A percentile compares a stretch with the other conserved stretches of the same genome.
Conservation (phyloP, 2,797 vertebrate genomes). For the Caiman crocodilus region DNA sequence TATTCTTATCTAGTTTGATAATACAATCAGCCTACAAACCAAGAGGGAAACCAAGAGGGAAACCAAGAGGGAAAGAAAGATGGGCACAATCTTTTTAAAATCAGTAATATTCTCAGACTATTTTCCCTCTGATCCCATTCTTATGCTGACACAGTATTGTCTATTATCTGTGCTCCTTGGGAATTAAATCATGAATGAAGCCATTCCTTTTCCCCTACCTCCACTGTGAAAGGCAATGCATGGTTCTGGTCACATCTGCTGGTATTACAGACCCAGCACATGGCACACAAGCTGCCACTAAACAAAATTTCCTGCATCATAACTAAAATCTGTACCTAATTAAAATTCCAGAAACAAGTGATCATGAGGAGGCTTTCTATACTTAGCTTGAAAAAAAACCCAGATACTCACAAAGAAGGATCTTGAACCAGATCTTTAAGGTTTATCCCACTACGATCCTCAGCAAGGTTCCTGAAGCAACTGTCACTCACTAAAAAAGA, state of each 20-base stretch:
- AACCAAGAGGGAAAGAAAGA: background rate
- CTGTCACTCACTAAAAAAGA: conserved; percentile 95
- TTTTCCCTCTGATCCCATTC: background rate
- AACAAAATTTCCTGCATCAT: conserved; percentile 1
- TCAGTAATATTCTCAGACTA: background rate
- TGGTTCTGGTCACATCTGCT: background rate
- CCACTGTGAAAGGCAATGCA: background rate
- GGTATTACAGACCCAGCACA: background rate
- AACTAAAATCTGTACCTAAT: conserved; percentile 39
- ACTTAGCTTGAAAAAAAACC: conserved; percentile 67
- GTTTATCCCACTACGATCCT: conserved; percentile 99
- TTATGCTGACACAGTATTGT: background rate
- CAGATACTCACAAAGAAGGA: conserved; percentile 95
- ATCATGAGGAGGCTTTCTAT: conserved; percentile 63
- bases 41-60: no score
- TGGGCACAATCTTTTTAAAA: background rate
- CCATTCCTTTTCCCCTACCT: background rate
- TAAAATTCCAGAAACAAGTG: conserved; percentile 53
- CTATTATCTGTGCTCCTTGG: background rate
- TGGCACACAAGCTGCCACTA: conserved; percentile 21
- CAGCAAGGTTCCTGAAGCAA: conserved; percentile 98
- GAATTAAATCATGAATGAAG: conserved; percentile 15
- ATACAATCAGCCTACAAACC: background rate
- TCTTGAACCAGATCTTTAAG: conserved; percentile 99
- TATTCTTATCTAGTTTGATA: background rate